Conservation (phyloP, 2,113 vertebrate genomes). For the Todiramphus saurophagus region DNA sequence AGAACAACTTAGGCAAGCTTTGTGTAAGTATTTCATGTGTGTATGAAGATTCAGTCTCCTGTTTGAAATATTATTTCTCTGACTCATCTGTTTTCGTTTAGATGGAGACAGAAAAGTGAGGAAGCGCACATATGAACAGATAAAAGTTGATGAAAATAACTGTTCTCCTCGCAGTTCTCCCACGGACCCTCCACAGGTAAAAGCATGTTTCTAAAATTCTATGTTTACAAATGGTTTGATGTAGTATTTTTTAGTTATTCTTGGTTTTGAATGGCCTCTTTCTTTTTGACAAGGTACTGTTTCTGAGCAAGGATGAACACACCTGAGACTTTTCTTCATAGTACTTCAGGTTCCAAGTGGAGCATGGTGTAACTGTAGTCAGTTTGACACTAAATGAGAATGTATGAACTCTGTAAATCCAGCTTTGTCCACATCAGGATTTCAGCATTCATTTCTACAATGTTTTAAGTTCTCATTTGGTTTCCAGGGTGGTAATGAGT, state of each 20-base stretch:
- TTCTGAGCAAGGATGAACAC: neutral
- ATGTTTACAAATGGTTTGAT: neutral
- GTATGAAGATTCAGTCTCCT: neutral
- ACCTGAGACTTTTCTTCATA: neutral
- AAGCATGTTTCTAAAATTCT: neutral
- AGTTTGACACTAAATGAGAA: neutral
- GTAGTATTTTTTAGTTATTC: neutral
- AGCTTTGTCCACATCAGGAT: neutral
- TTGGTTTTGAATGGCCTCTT: neutral
- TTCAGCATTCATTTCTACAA: neutral
- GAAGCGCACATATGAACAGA: constrained; percentile 92
- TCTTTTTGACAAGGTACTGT: neutral
- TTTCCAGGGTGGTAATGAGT: neutral
- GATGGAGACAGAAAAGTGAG: constrained; percentile 87
- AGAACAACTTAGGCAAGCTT: constrained; percentile 90
- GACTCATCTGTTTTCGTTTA: constrained; percentile 53
- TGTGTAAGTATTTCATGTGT: constrained; percentile 83
- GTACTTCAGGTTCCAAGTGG: neutral
- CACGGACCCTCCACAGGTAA: constrained; percentile 91
- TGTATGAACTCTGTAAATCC: neutral
- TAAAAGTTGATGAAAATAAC: constrained; percentile 85
- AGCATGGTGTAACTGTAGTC: neutral
- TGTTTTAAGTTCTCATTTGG: neutral
- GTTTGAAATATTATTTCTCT: neutral
- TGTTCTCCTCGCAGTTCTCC: constrained; percentile 89